A percentile compares a stretch with the other conserved stretches of the same genome.
Conservation (phyloP, 2,113 vertebrate genomes). For the Bathybates hornii region DNA sequence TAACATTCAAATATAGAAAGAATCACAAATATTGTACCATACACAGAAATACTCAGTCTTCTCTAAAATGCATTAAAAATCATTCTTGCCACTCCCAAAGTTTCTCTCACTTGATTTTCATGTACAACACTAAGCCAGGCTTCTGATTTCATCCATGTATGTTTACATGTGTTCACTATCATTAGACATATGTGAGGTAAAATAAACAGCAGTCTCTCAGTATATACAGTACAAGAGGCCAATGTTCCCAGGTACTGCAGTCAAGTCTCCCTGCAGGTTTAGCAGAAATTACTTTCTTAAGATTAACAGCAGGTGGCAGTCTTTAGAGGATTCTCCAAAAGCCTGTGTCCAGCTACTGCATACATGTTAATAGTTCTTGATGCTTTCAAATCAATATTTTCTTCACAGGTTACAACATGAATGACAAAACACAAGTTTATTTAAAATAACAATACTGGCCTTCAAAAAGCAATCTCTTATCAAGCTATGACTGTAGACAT, state of each 20-base stretch:
- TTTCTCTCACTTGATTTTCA: constrained; percentile 1
- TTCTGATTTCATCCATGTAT: not conserved
- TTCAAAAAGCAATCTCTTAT: constrained; percentile 2
- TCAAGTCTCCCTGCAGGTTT: constrained; percentile 3
- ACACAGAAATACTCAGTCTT: constrained; percentile 41
- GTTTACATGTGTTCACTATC: constrained; percentile 27
- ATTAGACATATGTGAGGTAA: constrained; percentile 56
- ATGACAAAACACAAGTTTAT: constrained; percentile 35
- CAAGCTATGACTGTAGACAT: constrained; percentile 11
- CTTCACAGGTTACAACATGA: constrained; percentile 42
- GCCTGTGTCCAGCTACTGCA: constrained; percentile 45
- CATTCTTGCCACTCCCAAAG: not conserved
- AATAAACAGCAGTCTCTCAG: constrained; percentile 57
- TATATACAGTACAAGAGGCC: constrained; percentile 53
- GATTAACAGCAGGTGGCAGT: constrained; percentile 48
- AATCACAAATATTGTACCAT: constrained; percentile 50
- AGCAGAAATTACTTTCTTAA: constrained; percentile 9
- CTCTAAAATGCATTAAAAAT: constrained; percentile 37
- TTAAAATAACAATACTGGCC: constrained; percentile 25
- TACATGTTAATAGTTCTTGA: constrained; percentile 29
- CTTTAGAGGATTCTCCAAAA: constrained; percentile 44
- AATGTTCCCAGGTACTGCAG: constrained; percentile 21
- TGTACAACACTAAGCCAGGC: not conserved
- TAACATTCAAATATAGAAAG: constrained; percentile 60
- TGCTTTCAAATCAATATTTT: constrained; percentile 42